Conservation (phyloP, 2,113 vertebrate species). For the Antennarius striatus region DNA sequence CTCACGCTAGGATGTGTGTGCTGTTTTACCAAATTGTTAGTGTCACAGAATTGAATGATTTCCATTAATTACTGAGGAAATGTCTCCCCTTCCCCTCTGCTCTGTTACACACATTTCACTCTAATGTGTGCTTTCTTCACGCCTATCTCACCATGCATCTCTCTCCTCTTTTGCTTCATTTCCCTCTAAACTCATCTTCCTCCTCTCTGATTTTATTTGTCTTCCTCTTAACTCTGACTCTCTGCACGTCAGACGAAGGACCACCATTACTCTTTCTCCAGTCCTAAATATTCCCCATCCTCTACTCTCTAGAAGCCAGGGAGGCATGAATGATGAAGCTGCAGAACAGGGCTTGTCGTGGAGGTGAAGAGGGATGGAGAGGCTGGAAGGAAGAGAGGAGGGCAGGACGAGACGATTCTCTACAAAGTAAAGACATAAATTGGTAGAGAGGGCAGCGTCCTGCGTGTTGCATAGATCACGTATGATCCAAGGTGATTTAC, state of each 20-base stretch:
- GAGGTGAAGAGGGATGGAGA: conserved; percentile 8
- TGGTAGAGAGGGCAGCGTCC: conserved; percentile 24
- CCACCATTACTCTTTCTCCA: conserved; percentile 35
- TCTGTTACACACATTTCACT: conserved; percentile 3
- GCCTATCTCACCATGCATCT: background rate
- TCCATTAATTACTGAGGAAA: too few species aligned
- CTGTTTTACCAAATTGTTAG: too few species aligned
- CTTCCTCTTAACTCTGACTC: conserved; percentile 14
- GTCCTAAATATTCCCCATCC: conserved; percentile 18
- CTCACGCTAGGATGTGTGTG: too few species aligned
- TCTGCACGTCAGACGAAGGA: conserved; percentile 25
- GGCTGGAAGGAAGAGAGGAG: conserved; percentile 3
- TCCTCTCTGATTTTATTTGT: conserved; percentile 14
- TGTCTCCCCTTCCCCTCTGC: conserved; percentile 4
- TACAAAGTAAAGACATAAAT: conserved; percentile 37
- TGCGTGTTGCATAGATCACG: conserved; percentile 16
- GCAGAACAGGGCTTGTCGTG: background rate
- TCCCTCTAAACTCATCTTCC: conserved; percentile 18
- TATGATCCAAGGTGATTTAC: conserved; percentile 32
- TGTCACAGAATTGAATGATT: too few species aligned
- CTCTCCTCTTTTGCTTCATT: conserved; percentile 6
- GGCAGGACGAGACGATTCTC: conserved; percentile 32
- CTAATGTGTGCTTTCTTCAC: background rate
- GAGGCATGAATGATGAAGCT: conserved; percentile 17
- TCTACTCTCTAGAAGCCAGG: conserved; percentile 30